Base-by-base conservation (phyloP, 2,888 invertebrate genomes). In the Cataglyphis cursor region DNA sequence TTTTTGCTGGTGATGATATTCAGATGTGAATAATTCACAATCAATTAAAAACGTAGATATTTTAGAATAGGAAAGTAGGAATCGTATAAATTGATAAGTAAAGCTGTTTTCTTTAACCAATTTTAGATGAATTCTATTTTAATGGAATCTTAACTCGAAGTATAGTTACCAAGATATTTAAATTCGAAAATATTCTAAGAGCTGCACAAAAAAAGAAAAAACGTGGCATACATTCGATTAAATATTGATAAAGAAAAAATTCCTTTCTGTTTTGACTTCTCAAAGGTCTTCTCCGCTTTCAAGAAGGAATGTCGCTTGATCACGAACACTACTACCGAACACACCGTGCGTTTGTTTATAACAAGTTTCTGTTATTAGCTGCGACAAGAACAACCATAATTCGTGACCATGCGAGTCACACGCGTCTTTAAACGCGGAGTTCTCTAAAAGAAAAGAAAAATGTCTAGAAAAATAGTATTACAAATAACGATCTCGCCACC, bases 401-500 rank as follows among this genome's bases (percentile, higher is more conserved):
- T 89, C 64, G 78, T 82, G 82, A 75, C 35, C n/a, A 51, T 51
- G 68, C 24, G 38, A 51, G 57, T 65, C 73, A 81, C 51, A 68
- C 84, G 76, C 65, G 66, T 64, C 28, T 59, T 70, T 44, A 44
- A 85, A 76, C 74, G 44, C 38, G 76, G 62, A n/a, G 6, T 51
- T 88, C 83, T 87, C 83, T 87, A 89, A 83, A 76, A 89, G 81
- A 68, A 85, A 88, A 88, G 74, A 88, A 87, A 75, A 87, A 75
- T 87, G 85, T 82, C 87, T 91, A 89, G 21, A 84, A 88, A 89
- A 92, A 87, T 88, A 87, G 85, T 89, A 90, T 87, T 91, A 91
- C 86, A 90, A 90, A 89, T 92, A 89, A 87, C 87, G 85, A 90
- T 83, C 85, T 90, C 91, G 59, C 59, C 78, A 59, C 72, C 28